Percentiles rank a stretch among this genome's conserved stretches.
Conservation (phyloP, 1,140 invertebrate genomes). For the Megalonaias nervosa region DNA sequence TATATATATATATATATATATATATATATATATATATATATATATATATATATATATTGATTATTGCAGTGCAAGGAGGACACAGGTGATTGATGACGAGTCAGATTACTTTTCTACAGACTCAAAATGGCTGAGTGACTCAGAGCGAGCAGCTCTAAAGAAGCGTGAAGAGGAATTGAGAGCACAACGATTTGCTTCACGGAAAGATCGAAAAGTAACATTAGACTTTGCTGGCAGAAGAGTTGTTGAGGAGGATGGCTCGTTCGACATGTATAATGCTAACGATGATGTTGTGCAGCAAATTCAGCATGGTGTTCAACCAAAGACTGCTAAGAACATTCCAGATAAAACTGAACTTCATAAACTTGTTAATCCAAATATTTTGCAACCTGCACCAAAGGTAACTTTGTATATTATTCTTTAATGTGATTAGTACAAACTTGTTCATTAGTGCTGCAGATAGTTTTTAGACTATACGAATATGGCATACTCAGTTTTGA, state of each 20-base stretch:
- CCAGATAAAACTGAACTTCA: slow-evolving; percentile 1
- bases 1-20: background rate
- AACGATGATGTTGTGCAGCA: slow-evolving; percentile 70
- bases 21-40: background rate
- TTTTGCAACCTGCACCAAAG: slow-evolving; percentile 38
- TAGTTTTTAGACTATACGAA: too few species aligned
- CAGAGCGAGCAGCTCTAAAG: slow-evolving; percentile 80
- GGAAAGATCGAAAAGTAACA: slow-evolving; percentile 78
- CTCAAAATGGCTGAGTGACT: slow-evolving; percentile 85
- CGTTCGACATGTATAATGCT: slow-evolving; percentile 65
- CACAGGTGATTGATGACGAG: slow-evolving; percentile 95
- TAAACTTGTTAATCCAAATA: slow-evolving; percentile 42
- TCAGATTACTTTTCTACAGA: slow-evolving; percentile 91
- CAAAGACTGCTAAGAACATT: slow-evolving; percentile 24
- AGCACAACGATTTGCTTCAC: slow-evolving; percentile 81
- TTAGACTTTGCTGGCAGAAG: slow-evolving; percentile 87
- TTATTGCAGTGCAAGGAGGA: slow-evolving; percentile 81
- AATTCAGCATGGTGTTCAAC: slow-evolving; percentile 59
- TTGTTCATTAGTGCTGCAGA: too few species aligned
- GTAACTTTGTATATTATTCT: slow-evolving; percentile 14
- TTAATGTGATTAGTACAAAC: too few species aligned
- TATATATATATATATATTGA: background rate
- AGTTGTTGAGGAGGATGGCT: slow-evolving; percentile 71
- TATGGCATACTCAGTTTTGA: too few species aligned
- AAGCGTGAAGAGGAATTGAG: slow-evolving; percentile 81